These are phyloP conservation scores for Pao palembangensis DNA, from an alignment of 2,113 vertebrate species.

Conservation along the genomic window DNA sequence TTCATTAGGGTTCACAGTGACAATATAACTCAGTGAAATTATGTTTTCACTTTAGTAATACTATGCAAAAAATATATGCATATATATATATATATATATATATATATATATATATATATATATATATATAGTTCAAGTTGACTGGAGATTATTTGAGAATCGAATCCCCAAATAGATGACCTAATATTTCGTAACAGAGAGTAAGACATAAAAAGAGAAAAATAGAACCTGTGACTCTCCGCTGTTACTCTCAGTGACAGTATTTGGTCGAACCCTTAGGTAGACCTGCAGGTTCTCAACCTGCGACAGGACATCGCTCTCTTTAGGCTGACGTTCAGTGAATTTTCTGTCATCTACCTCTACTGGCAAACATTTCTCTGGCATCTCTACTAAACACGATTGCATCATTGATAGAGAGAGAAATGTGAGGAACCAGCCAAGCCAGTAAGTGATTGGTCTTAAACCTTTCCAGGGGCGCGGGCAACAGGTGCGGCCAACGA, in stretches of 20 bases:
- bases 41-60: too few relatives aligned
- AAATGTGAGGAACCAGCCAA: too few relatives aligned
- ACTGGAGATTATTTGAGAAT: too few relatives aligned
- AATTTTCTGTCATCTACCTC: constrained; percentile 50
- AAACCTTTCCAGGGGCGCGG: too few relatives aligned
- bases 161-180: background rate
- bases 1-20: too few relatives aligned
- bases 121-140: too few relatives aligned
- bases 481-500: too few relatives aligned
- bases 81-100: too few relatives aligned
- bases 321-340: constrained; percentile 21
- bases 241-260: constrained; percentile 73
- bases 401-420: constrained; percentile 39
- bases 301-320: constrained; percentile 6
- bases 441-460: too few relatives aligned
- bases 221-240: constrained; percentile 78
- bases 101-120: too few relatives aligned
- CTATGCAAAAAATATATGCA: too few relatives aligned
- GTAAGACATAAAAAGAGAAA: background rate
- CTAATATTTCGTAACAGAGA: background rate
- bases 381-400: constrained; percentile 37
- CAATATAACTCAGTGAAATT: too few relatives aligned
- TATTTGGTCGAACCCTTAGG: constrained; percentile 85
- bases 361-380: constrained; percentile 40
- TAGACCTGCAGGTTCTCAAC: constrained; percentile 85